Evolutionary conservation across 2,113 vertebrate species (phyloP), one percentile per base, ranked within the genome.

Genomic region (Lepidothrix coronata): DNA sequence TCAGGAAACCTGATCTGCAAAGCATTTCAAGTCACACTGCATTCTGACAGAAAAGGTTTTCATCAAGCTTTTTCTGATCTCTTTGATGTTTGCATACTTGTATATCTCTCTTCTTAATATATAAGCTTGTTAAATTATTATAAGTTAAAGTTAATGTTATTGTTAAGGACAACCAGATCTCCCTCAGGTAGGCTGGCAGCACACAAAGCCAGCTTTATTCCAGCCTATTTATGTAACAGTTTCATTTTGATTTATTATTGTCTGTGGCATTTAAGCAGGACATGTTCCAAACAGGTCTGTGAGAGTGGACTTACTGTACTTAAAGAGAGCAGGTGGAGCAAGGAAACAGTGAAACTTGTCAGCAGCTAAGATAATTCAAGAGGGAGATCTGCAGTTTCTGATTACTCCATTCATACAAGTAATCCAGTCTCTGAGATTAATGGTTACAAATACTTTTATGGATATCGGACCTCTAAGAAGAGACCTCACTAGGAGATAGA

Each of bases 201-300:
- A 81, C 57, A 48, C 41, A 92, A 84, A 75, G 10, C 22, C 76
- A 87, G 52, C 39, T 87, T 87, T 89, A 31, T 87, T 86, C 39
- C 77, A 52, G 17, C 37, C 27, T 85, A 37, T 89, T 75, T 92
- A 57, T 21, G 33, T 44, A 78, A n/a, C 20, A 49, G 57, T 93
- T 95, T 78, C 13, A 52, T 78, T 95, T 81, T 91, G 59, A 78
- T 86, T 84, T 78, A 30, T 68, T 97, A 79, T 59, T 71, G 61
- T 37, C 48, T 54, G 52, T 87, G 65, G 15, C 62, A 85, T 72
- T 94, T 82, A 94, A 72, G 73, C 24, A 85, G 39, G 46, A 61
- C 18, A 33, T 77, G 65, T 79, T 94, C 20, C 52, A 85, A 91
- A 37, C 21, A 78, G 68, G 31, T 71, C 57, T 85, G 4, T 59